Conservation (phyloP, 2,797 vertebrate genomes). For the Hozukius guyotensis region DNA sequence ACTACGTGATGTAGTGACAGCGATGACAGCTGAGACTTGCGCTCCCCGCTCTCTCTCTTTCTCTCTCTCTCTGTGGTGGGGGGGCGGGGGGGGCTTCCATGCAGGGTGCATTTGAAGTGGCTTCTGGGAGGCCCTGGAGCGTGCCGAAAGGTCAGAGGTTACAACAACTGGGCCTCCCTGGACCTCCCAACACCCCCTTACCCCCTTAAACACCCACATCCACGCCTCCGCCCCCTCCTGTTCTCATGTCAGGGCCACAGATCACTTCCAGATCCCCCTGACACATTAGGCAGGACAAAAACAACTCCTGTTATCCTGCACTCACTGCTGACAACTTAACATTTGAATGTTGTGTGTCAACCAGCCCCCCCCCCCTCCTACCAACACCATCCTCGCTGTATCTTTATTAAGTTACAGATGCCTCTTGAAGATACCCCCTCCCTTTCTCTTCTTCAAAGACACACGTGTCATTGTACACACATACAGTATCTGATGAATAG, state of each 20-base stretch:
- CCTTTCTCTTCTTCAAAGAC: not conserved
- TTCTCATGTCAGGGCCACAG: constrained; percentile 64
- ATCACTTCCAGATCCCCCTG: constrained; percentile 72
- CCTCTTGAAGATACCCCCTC: not conserved
- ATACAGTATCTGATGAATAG: constrained; percentile 31
- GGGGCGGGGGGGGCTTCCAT: constrained; percentile 41
- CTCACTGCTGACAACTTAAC: constrained; percentile 41
- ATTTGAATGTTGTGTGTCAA: constrained; percentile 11
- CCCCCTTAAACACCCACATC: constrained; percentile 43
- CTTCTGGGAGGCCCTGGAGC: constrained; percentile 81
- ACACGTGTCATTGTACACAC: constrained; percentile 12
- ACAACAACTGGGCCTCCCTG: constrained; percentile 82
- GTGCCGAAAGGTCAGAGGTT: constrained; percentile 84
- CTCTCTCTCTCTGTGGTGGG: constrained; percentile 43
- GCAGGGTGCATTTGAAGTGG: constrained; percentile 80
- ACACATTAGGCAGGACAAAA: constrained; percentile 43
- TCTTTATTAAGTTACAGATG: constrained; percentile 38
- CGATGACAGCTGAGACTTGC: constrained; percentile 63
- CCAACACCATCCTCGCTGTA: not conserved
- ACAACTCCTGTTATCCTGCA: constrained; percentile 19
- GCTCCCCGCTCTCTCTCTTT: constrained; percentile 9
- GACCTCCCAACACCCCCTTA: constrained; percentile 47
- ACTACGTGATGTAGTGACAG: constrained; percentile 34
- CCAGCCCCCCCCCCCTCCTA: not conserved
- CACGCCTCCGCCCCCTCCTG: not conserved